These are phyloP conservation scores for Sarcophaga peregrina DNA, from an alignment of 1,140 invertebrate species.

Conservation along the genomic window DNA sequence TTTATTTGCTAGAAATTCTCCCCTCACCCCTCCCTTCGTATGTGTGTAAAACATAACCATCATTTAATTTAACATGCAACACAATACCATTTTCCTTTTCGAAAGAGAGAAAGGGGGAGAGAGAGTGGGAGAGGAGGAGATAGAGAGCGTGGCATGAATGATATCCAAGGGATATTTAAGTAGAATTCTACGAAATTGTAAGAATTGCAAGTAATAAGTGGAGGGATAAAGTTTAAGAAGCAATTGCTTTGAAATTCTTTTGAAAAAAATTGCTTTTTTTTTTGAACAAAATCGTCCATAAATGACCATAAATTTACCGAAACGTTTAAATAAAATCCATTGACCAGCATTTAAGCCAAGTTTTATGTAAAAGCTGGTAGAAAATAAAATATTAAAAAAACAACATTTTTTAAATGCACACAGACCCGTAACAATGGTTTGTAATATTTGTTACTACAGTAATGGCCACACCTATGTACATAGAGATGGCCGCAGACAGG, in stretches of 20 bases:
- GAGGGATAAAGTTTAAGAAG: neutral
- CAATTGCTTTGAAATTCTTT: too few species aligned
- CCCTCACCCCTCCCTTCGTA: neutral
- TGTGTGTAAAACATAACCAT: conserved; percentile 20
- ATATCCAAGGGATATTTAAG: neutral
- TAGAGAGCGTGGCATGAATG: neutral
- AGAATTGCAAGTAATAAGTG: neutral
- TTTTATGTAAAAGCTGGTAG: neutral
- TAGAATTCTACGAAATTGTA: neutral
- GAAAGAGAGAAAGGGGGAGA: neutral
- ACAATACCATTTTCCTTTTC: neutral
- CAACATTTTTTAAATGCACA: neutral
- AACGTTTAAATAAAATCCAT: neutral
- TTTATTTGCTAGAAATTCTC: conserved; percentile 34
- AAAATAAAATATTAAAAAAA: neutral
- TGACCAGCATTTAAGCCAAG: neutral
- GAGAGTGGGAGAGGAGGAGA: neutral
- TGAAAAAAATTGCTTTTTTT: too few species aligned
- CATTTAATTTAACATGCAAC: neutral
- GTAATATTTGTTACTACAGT: neutral
- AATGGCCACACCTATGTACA: neutral
- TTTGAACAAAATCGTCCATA: too few species aligned
- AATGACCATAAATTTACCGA: neutral
- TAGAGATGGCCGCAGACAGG: too few species aligned
- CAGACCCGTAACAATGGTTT: too few species aligned